phyloP scores from a whole-genome alignment of 2,888 invertebrate genomes.

The Chymomyza caudatula region DNA sequence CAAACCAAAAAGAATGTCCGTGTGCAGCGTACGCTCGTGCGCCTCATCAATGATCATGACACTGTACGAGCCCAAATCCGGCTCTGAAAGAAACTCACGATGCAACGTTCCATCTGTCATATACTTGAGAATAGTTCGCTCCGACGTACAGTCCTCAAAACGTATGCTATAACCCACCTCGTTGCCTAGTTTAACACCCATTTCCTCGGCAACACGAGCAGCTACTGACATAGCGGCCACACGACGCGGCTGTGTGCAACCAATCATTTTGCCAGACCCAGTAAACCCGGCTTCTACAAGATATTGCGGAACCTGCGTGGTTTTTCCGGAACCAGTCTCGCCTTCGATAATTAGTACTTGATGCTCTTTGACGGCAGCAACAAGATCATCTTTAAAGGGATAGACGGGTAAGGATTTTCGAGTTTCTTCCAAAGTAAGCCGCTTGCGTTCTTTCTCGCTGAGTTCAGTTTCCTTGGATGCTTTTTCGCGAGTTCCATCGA shows the following conservation, averaged over 20 bases:
- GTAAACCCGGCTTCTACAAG: constrained; percentile 95
- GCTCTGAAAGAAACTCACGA: constrained; percentile 97
- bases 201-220: constrained; percentile 97
- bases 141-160: constrained; percentile 99
- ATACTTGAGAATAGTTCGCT: constrained; percentile 96
- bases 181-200: constrained; percentile 96
- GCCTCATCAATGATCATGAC: constrained; percentile 99
- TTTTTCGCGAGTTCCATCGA: constrained; percentile 84
- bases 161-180: constrained; percentile 94
- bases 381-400: constrained; percentile 92
- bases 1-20: constrained; percentile 97
- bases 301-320: constrained; percentile 99
- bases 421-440: constrained; percentile 92
- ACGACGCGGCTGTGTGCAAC: constrained; percentile 97
- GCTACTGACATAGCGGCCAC: constrained; percentile 99
- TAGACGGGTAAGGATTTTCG: constrained; percentile 95
- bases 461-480: constrained; percentile 80
- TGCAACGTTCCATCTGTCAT: constrained; percentile 99
- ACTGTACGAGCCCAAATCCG: constrained; percentile 96
- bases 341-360: constrained; percentile 97
- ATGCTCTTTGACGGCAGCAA: constrained; percentile 93
- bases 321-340: constrained; percentile 99
- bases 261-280: constrained; percentile 90
- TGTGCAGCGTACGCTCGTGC: constrained; percentile 98
- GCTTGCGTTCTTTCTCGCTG: constrained; percentile 84